phyloP scores from a whole-genome alignment of 2,797 vertebrate species.

The Trachurus trachurus region DNA sequence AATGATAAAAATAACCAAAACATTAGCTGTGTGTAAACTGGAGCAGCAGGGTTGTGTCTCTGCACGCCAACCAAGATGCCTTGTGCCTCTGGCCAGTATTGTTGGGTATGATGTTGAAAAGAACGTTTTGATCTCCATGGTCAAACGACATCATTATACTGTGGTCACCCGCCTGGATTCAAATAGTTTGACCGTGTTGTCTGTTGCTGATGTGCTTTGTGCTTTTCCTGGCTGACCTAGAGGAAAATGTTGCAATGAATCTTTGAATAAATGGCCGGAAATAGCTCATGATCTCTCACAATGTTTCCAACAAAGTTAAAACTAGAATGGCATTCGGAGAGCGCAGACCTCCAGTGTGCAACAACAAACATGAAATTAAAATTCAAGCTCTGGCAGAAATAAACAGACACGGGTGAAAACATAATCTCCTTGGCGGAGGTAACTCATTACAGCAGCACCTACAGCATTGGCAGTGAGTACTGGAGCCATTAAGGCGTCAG shows the following conservation, averaged over 20 bases:
- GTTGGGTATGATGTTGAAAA: constrained; percentile 2
- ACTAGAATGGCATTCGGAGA: too few species aligned
- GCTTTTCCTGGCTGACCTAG: background rate
- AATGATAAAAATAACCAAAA: background rate
- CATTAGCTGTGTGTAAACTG: constrained; percentile 14
- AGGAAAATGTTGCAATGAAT: background rate
- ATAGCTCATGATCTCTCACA: background rate
- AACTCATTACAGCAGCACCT: background rate
- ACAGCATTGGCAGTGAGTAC: background rate
- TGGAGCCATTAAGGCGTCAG: background rate
- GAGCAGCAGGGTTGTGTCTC: constrained; percentile 14
- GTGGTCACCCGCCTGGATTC: background rate
- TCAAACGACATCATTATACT: background rate
- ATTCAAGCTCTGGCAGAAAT: background rate
- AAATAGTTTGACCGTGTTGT: background rate
- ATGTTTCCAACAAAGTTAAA: constrained; percentile 7
- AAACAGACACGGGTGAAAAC: background rate
- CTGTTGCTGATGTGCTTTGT: background rate
- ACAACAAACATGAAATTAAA: background rate
- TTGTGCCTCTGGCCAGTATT: background rate
- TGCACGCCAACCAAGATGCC: constrained; percentile 27
- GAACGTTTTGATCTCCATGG: background rate
- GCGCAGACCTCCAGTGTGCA: background rate
- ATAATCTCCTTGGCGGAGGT: background rate
- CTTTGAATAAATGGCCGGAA: background rate